Percentiles rank a stretch among this genome's conserved stretches.
Conservation (phyloP, 2,888 invertebrate genomes). For the Chaetogeoica ovagalla region DNA sequence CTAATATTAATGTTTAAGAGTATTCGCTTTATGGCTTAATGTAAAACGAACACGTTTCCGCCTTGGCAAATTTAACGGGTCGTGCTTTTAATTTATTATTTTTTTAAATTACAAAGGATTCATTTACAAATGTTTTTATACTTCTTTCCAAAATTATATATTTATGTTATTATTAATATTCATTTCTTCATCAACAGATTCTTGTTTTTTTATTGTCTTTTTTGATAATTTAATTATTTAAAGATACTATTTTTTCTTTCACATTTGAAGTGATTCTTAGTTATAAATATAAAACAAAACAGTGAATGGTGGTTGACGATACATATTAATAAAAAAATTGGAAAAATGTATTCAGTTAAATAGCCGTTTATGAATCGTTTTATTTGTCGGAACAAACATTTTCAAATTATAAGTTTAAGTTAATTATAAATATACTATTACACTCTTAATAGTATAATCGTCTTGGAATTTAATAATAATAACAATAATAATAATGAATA, state of each 20-base stretch:
- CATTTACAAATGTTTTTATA: slow-evolving; percentile 6
- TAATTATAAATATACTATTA: too few species aligned
- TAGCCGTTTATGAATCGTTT: too few species aligned
- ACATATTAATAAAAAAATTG: too few species aligned
- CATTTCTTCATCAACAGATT: slow-evolving; percentile 6
- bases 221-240: neutral
- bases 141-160: neutral
- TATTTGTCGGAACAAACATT: too few species aligned
- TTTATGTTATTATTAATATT: slow-evolving; percentile 2
- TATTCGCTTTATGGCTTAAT: neutral
- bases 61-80: neutral
- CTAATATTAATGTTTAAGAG: slow-evolving; percentile 8
- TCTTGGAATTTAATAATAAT: too few species aligned
- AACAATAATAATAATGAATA: too few species aligned
- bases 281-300: too few species aligned
- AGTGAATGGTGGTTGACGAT: too few species aligned
- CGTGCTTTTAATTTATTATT: slow-evolving; percentile 14
- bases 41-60: slow-evolving; percentile 20
- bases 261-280: neutral
- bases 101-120: slow-evolving; percentile 14
- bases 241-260: neutral
- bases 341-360: too few species aligned
- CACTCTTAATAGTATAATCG: too few species aligned
- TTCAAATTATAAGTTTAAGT: too few species aligned
- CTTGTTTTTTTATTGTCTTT: neutral